These are phyloP conservation scores for Loriculus beryllinus DNA, from an alignment of 2,797 vertebrate genomes.

Conservation along the genomic window DNA sequence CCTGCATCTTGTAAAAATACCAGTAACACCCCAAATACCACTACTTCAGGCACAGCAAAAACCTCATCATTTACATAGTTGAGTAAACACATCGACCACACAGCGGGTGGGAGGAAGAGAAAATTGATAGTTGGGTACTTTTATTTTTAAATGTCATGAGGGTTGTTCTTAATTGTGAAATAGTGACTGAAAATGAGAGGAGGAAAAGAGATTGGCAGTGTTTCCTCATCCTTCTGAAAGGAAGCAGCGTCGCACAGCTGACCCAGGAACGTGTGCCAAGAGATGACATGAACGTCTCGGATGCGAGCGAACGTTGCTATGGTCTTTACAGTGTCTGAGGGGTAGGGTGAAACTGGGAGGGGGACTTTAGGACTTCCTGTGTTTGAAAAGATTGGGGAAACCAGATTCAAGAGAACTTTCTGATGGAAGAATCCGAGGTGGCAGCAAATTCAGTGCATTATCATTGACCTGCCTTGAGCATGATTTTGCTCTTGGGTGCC, in stretches of 20 bases:
- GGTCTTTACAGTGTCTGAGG: neutral
- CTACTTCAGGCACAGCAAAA: neutral
- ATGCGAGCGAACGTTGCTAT: neutral
- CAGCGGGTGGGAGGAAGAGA: neutral
- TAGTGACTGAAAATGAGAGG: constrained; percentile 27
- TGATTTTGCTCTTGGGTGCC: neutral
- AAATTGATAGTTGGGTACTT: constrained; percentile 1
- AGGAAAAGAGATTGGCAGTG: neutral
- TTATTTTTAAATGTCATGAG: constrained; percentile 48
- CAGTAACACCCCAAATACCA: neutral
- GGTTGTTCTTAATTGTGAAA: constrained; percentile 48
- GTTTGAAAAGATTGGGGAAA: neutral
- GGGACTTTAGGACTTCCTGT: neutral
- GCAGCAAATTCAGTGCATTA: neutral
- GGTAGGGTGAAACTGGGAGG: neutral
- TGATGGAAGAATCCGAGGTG: neutral
- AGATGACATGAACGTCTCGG: neutral
- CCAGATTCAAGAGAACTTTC: neutral
- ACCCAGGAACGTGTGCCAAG: neutral
- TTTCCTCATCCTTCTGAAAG: constrained; percentile 41
- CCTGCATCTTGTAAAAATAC: neutral
- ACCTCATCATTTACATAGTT: neutral
- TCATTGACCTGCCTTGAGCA: neutral
- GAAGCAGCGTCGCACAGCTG: constrained; percentile 2
- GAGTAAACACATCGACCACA: neutral